Evolutionary conservation across 2,113 vertebrate species (phyloP).

Genomic region (Neolamprologus devosi): DNA sequence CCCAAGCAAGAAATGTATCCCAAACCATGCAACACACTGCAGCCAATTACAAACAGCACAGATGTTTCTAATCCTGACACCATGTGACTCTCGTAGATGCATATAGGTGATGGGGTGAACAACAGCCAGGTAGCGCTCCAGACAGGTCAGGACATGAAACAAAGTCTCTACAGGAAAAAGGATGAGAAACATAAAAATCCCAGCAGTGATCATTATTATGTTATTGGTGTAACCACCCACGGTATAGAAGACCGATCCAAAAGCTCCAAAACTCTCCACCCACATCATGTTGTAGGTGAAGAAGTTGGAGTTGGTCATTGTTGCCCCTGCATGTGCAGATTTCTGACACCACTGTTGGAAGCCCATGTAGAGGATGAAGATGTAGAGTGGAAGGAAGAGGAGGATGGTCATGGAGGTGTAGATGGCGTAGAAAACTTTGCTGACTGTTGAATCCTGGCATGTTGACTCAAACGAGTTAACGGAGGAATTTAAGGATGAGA

Average conservation of each 20-base stretch:
- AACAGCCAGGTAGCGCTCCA: not conserved
- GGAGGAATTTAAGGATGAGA: not conserved
- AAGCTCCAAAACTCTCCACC: not conserved
- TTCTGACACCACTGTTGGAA: not conserved
- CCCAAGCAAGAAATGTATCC: too few relatives aligned
- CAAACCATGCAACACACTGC: not conserved
- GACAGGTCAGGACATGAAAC: slow-evolving; percentile 5
- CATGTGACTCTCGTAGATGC: rapidly evolving
- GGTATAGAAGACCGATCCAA: rapidly evolving
- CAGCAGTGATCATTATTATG: rapidly evolving
- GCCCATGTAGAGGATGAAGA: not conserved
- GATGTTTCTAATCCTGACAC: not conserved
- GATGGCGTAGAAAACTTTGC: rapidly evolving
- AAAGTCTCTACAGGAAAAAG: not conserved
- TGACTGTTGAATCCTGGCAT: rapidly evolving
- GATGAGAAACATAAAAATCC: rapidly evolving
- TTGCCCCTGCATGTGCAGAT: not conserved
- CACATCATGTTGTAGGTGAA: not conserved
- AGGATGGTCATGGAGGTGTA: not conserved
- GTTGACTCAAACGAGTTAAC: rapidly evolving
- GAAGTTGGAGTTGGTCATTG: not conserved
- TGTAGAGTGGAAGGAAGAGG: not conserved
- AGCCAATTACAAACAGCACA: not conserved
- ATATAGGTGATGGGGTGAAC: not conserved
- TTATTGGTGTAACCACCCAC: rapidly evolving